These are phyloP conservation scores for Cheilosia variabilis DNA, from an alignment of 2,888 invertebrate genomes.

Conservation along the genomic window DNA sequence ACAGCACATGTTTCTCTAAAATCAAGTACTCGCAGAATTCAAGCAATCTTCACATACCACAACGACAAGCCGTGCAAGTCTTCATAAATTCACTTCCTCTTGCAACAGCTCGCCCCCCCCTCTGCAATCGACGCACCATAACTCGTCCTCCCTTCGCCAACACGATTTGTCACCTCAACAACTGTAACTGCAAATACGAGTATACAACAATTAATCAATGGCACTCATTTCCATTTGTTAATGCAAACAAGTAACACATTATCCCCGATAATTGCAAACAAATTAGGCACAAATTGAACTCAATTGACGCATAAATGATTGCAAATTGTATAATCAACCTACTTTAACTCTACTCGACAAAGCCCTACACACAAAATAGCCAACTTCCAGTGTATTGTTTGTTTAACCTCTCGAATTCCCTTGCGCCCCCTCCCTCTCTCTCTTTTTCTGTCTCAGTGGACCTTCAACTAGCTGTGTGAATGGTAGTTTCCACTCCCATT, in stretches of 20 bases:
- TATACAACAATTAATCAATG: constrained; percentile 60
- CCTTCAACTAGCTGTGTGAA: constrained; percentile 1
- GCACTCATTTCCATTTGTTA: constrained; percentile 59
- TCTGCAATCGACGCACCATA: not conserved
- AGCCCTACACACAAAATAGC: constrained; percentile 33
- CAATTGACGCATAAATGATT: constrained; percentile 73
- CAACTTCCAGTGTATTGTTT: constrained; percentile 54
- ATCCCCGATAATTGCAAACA: constrained; percentile 69
- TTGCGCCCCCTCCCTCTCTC: not conserved
- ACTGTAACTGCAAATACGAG: not conserved
- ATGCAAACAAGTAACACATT: constrained; percentile 65
- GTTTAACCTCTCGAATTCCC: constrained; percentile 10
- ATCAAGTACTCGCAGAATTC: too few relatives aligned
- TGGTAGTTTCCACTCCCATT: constrained; percentile 50
- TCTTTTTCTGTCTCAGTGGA: not conserved
- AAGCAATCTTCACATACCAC: not conserved
- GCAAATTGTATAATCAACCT: constrained; percentile 59
- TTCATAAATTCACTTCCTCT: not conserved
- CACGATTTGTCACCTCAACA: constrained; percentile 34
- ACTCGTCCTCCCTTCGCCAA: constrained; percentile 2
- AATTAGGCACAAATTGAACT: constrained; percentile 69
- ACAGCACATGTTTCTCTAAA: too few relatives aligned
- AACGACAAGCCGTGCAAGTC: not conserved
- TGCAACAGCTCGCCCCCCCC: constrained; percentile 14
- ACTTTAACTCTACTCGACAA: constrained; percentile 26